phyloP scores from a whole-genome alignment of 1,140 invertebrate species.

The Pantala flavescens region DNA sequence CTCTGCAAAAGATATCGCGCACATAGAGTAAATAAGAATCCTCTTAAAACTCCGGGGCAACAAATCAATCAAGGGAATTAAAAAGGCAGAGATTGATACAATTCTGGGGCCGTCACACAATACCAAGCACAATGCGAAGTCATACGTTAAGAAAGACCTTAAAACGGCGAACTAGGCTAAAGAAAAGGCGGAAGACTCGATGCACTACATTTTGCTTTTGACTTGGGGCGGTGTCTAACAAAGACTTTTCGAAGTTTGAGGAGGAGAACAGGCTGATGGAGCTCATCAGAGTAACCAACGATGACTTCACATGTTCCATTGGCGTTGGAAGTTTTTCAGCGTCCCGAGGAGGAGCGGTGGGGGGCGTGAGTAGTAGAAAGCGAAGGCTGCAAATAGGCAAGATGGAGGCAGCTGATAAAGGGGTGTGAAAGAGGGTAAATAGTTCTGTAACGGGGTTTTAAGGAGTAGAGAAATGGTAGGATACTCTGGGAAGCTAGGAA shows the following conservation, averaged over 20 bases:
- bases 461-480: not conserved
- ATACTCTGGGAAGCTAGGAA: not conserved
- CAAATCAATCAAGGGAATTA: too few relatives aligned
- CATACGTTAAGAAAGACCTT: slow-evolving; percentile 1
- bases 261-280: not conserved
- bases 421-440: too few relatives aligned
- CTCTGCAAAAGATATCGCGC: too few relatives aligned
- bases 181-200: not conserved
- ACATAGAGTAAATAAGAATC: too few relatives aligned
- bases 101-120: not conserved
- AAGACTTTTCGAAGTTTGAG: not conserved
- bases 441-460: not conserved
- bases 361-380: slow-evolving; percentile 7
- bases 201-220: slow-evolving; percentile 5
- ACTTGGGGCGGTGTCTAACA: not conserved
- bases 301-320: slow-evolving; percentile 9
- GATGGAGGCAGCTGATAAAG: too few relatives aligned
- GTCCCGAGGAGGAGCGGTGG: not conserved
- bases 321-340: not conserved
- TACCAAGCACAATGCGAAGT: not conserved
- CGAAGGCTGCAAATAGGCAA: not conserved
- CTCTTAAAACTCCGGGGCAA: too few relatives aligned
- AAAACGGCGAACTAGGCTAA: not conserved
- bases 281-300: slow-evolving; percentile 7
- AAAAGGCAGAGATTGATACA: too few relatives aligned